A percentile compares a stretch with the other conserved stretches of the same genome.
Evolutionary conservation across 2,113 vertebrate genomes (phyloP).

Genomic region (Eulemur macaco): DNA sequence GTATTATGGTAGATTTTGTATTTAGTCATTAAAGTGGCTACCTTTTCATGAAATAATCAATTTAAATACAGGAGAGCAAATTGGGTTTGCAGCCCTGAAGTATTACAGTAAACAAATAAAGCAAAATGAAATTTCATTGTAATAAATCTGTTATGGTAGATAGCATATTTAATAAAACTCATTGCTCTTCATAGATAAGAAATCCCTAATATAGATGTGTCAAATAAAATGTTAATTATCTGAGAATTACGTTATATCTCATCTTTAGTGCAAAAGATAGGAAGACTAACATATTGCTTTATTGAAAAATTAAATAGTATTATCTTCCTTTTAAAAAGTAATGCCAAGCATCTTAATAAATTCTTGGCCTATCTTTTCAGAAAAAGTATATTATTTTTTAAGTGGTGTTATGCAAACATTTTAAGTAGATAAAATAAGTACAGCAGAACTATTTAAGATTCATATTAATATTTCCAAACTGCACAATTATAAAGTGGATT

Average conservation of each 20-base stretch:
- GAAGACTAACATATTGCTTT: conserved; percentile 68
- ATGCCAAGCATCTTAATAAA: conserved; percentile 60
- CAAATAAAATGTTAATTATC: conserved; percentile 75
- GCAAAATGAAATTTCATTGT: conserved; percentile 76
- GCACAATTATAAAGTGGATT: conserved; percentile 39
- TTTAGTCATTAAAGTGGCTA: conserved; percentile 42
- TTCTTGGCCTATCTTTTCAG: conserved; percentile 64
- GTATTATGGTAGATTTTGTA: conserved; percentile 39
- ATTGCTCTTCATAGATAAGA: conserved; percentile 75
- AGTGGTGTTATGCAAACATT: background rate
- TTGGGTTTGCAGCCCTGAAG: conserved; percentile 54
- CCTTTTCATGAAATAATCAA: conserved; percentile 61
- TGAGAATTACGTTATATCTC: conserved; percentile 67
- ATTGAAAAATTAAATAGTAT: conserved; percentile 76
- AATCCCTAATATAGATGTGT: conserved; percentile 58
- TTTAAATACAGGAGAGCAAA: conserved; percentile 30
- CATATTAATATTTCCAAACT: conserved; percentile 52
- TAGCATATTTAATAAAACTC: conserved; percentile 69
- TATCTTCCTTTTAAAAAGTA: conserved; percentile 73
- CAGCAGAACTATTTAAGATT: conserved; percentile 43
- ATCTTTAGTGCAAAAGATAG: conserved; percentile 70
- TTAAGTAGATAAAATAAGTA: conserved; percentile 51
- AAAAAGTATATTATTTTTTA: conserved; percentile 56
- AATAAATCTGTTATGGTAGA: conserved; percentile 70
- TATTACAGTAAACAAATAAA: conserved; percentile 61